Evolutionary conservation across 2,888 invertebrate genomes (phyloP).

Genomic region (Mermis nigrescens): DNA sequence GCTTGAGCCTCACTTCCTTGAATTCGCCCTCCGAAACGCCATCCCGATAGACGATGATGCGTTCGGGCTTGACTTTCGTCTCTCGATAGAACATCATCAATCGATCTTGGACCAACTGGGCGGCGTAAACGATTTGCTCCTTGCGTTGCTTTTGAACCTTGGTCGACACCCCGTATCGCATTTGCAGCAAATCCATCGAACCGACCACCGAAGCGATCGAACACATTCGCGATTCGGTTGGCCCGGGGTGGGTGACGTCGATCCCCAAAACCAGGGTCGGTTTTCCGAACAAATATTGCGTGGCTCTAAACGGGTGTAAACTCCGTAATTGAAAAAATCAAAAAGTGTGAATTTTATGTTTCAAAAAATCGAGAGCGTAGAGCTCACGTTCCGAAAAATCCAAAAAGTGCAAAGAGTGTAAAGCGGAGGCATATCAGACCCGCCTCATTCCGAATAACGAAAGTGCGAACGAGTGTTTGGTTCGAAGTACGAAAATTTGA

Average conservation of each 20-base stretch:
- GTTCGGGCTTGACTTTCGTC: constrained; percentile 15
- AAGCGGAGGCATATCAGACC: too few relatives aligned
- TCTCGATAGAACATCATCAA: constrained; percentile 9
- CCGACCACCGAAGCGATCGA: constrained; percentile 39
- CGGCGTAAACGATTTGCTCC: constrained; percentile 6
- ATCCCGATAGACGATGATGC: constrained; percentile 23
- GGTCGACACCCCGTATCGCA: constrained; percentile 42
- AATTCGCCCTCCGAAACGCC: constrained; percentile 22
- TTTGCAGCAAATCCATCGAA: constrained; percentile 24
- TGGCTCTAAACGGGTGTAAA: too few relatives aligned
- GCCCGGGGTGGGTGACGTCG: constrained; percentile 77
- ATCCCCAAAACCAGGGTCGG: constrained; percentile 59
- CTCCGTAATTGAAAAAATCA: too few relatives aligned
- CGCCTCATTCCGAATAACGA: too few relatives aligned
- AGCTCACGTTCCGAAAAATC: too few relatives aligned
- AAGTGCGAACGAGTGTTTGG: too few relatives aligned
- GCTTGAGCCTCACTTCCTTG: constrained; percentile 13
- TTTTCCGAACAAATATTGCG: neutral
- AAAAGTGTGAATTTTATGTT: too few relatives aligned
- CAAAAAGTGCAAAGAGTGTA: too few relatives aligned
- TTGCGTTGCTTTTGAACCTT: constrained; percentile 46
- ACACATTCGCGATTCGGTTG: constrained; percentile 44
- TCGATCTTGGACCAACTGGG: constrained; percentile 12
- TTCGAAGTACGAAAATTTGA: too few relatives aligned
- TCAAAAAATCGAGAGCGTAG: too few relatives aligned